Percentiles rank a stretch among this genome's conserved stretches.
phyloP scores from a whole-genome alignment of 2,113 vertebrate genomes.

The Halcyon malimbica region DNA sequence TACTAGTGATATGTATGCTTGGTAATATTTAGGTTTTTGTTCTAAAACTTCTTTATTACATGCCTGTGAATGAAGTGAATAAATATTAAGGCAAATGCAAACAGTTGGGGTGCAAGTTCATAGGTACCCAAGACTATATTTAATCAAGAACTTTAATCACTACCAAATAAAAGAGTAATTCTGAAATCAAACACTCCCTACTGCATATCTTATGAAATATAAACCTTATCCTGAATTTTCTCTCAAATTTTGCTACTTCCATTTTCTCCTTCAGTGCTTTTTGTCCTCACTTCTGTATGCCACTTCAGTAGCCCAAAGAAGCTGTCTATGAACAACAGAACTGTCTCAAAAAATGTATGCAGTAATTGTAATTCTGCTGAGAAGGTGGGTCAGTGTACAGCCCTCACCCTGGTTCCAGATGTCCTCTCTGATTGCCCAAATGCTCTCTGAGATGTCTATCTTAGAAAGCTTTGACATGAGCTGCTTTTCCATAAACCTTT shows the following conservation, averaged over 20 bases:
- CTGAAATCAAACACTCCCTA: not conserved
- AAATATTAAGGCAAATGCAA: not conserved
- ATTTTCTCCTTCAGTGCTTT: not conserved
- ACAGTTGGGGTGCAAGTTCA: fast-evolving
- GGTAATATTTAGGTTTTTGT: not conserved
- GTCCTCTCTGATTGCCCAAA: not conserved
- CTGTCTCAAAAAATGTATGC: not conserved
- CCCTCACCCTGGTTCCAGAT: not conserved
- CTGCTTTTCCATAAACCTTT: not conserved
- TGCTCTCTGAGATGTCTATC: not conserved
- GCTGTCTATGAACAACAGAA: not conserved
- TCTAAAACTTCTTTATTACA: not conserved
- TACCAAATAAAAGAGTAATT: not conserved
- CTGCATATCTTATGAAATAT: not conserved
- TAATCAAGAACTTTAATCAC: not conserved
- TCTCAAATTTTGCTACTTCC: not conserved
- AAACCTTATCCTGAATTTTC: not conserved
- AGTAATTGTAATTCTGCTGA: not conserved
- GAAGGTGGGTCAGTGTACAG: not conserved
- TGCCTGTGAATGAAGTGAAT: not conserved
- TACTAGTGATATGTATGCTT: not conserved
- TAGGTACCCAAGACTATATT: not conserved
- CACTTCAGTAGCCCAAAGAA: not conserved
- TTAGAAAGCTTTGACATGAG: not conserved
- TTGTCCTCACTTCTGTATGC: not conserved